Conservation (phyloP, 2,113 vertebrate species). For the Bufo gargarizans region DNA sequence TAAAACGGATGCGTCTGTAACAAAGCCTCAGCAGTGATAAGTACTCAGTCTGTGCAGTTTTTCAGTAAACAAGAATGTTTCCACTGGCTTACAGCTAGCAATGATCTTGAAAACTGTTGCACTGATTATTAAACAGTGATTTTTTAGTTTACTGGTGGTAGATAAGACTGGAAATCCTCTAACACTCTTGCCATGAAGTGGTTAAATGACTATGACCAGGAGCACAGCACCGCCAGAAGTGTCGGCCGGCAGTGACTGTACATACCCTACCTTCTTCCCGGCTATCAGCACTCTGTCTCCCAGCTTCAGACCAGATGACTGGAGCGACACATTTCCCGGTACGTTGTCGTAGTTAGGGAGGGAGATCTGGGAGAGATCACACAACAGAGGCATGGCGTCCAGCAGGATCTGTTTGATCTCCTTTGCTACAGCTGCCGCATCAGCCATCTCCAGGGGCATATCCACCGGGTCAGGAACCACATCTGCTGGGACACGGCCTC, state of each 20-base stretch:
- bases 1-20: no score
- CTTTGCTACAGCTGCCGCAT: slow-evolving; percentile 87
- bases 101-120: no score
- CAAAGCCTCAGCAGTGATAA: no score
- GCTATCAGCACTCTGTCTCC: slow-evolving; percentile 94
- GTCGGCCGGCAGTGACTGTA: not conserved
- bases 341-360: slow-evolving; percentile 68
- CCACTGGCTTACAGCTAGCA: no score
- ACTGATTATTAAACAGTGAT: no score
- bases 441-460: slow-evolving; percentile 94
- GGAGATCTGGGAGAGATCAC: slow-evolving; percentile 69
- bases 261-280: slow-evolving; percentile 88
- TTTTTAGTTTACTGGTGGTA: no score
- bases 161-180: no score
- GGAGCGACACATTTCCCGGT: slow-evolving; percentile 77
- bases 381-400: slow-evolving; percentile 77
- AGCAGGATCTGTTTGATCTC: slow-evolving; percentile 84
- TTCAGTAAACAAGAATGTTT: no score
- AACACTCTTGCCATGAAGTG: not conserved
- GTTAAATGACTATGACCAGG: not conserved
- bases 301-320: slow-evolving; percentile 81
- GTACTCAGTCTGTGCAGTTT: no score
- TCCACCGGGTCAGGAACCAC: slow-evolving; percentile 93
- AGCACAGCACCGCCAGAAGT: not conserved
- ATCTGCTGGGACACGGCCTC: slow-evolving; percentile 86